Base-by-base conservation (phyloP, 2,797 vertebrate species). In the Helicolenus hilgendorfi region DNA sequence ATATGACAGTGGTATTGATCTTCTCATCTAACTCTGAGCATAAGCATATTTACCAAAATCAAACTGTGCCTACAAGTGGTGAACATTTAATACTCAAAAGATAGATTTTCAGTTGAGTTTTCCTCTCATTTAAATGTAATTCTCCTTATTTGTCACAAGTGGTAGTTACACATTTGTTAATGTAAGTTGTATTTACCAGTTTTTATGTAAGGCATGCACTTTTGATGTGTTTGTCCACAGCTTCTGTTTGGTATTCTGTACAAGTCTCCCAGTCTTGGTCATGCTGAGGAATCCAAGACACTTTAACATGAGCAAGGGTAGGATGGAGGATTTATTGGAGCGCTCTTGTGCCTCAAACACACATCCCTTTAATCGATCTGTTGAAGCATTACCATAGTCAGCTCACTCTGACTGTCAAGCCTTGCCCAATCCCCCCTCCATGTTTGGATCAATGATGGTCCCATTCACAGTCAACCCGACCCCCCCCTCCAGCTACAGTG, bases 281-380 rank as follows among this genome's bases (percentile, higher is more conserved):
- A 85, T 60, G 80, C 85, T 82, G 86, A 81, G 65, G 73, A 84
- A 88, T 92, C 79, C 49, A 77, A 86, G 78, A 79, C 82, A 79
- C 81, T 78, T 90, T 81, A 84, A 56, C 26, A 45, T 13, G 20
- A 91, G 88, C 81, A 64, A 85, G 78, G 84, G 24, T 49, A 79
- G 84, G 74, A 84, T 72, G 58, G 67, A 92, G 91, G 87, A 96
- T 95, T 95, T 95, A 96, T 93, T 79, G 87, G 84, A 74, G 88
- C 15, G 26, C 79, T 91, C 88, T 83, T 82, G 72, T 88, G 89
- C 89, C 85, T 89, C 90, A 90, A 86, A 90, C 79, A 83, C 88
- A 90, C 89, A 94, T 93, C 90, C 89, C 90, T 92, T 76, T 85
- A 90, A 97, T 96, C 87, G 89, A 97, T 96, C 88, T 10, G 65